These are phyloP conservation scores for Anarhynchus alexandrinus DNA, from an alignment of 2,113 vertebrate species.

Conservation along the genomic window DNA sequence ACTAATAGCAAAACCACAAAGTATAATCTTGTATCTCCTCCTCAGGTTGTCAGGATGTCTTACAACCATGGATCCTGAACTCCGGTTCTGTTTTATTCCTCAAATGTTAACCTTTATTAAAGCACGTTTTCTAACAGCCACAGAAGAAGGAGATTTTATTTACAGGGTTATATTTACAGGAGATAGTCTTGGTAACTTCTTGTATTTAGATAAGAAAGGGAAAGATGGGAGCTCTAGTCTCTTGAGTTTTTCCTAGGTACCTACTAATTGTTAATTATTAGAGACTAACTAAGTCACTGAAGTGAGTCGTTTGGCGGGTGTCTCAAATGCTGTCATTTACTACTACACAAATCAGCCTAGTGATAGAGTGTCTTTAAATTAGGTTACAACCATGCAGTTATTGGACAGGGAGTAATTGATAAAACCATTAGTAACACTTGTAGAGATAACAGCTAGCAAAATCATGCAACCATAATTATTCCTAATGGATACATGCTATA, in stretches of 20 bases:
- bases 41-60: not conserved
- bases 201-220: constrained; percentile 67
- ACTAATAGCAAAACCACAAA: not conserved
- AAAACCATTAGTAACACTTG: constrained; percentile 99
- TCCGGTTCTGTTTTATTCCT: not conserved
- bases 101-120: not conserved
- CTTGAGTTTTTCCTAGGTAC: constrained; percentile 74
- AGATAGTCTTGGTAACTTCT: constrained; percentile 31
- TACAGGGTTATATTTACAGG: constrained; percentile 15
- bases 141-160: constrained; percentile 41
- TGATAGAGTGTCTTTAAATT: constrained; percentile 92
- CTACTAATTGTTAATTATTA: constrained; percentile 90
- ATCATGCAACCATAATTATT: constrained; percentile 95
- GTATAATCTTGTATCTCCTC: not conserved
- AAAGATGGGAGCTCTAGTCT: constrained; percentile 59
- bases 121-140: constrained; percentile 2
- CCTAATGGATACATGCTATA: constrained; percentile 95
- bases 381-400: constrained; percentile 96
- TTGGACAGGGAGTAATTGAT: constrained; percentile 94
- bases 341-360: constrained; percentile 87
- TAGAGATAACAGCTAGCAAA: constrained; percentile 96
- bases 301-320: constrained; percentile 85
- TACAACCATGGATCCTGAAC: not conserved
- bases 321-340: constrained; percentile 88
- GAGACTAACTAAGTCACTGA: constrained; percentile 84